A percentile compares a stretch with the other conserved stretches of the same genome.
phyloP scores from a whole-genome alignment of 2,888 invertebrate genomes.

The Aspidiotus destructor region DNA sequence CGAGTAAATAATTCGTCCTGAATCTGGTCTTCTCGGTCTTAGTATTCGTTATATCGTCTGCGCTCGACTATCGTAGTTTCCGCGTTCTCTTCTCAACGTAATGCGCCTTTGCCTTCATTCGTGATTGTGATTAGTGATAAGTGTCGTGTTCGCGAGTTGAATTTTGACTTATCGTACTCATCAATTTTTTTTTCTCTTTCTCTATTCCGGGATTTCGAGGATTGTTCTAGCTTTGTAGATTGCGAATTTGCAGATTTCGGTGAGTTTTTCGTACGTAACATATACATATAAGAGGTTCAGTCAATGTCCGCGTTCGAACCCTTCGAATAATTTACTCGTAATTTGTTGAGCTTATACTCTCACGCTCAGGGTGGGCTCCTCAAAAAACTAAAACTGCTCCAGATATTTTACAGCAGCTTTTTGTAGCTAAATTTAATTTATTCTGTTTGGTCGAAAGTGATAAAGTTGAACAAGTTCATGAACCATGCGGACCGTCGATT shows the following conservation, averaged over 20 bases:
- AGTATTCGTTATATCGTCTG: constrained; percentile 24
- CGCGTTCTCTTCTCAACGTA: constrained; percentile 16
- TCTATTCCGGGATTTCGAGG: constrained; percentile 2
- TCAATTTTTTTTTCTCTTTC: constrained; percentile 8
- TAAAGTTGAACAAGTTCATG: too few species aligned
- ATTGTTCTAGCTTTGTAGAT: constrained; percentile 22
- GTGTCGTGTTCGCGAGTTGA: constrained; percentile 23
- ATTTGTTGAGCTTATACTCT: too few species aligned
- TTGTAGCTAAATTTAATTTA: too few species aligned
- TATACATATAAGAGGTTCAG: too few species aligned
- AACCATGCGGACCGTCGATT: too few species aligned
- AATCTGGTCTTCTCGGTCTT: constrained; percentile 16
- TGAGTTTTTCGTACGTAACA: constrained; percentile 1
- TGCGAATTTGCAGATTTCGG: constrained; percentile 19
- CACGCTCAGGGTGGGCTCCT: too few species aligned
- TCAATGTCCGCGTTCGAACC: too few species aligned
- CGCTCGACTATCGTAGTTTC: constrained; percentile 18
- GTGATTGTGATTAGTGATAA: constrained; percentile 18
- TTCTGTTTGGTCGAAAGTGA: too few species aligned
- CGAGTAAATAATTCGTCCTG: constrained; percentile 22
- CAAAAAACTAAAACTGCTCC: too few species aligned
- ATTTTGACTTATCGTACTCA: constrained; percentile 7
- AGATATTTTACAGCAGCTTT: too few species aligned
- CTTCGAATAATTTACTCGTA: too few species aligned
- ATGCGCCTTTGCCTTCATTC: neutral